phyloP scores from a whole-genome alignment of 2,888 invertebrate species.

The Tetramorium bicarinatum region DNA sequence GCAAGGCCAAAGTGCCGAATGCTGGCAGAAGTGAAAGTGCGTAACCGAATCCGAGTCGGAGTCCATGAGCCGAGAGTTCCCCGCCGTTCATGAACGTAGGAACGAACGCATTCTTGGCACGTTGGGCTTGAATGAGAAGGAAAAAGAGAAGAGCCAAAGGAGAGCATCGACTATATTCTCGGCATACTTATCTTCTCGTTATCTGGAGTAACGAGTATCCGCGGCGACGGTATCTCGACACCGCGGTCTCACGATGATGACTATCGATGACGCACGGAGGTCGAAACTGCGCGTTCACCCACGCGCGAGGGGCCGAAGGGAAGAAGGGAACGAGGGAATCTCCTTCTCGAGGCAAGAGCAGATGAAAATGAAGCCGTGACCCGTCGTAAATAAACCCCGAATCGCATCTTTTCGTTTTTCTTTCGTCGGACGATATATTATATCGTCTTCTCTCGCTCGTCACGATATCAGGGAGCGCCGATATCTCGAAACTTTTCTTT shows the following conservation, averaged over 20 bases:
- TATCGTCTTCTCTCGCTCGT: neutral
- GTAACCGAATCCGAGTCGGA: neutral
- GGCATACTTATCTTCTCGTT: constrained; percentile 64
- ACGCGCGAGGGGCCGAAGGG: neutral
- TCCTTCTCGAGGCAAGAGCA: neutral
- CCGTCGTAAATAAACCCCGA: constrained; percentile 29
- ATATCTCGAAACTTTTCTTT: constrained; percentile 5
- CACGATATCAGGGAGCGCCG: neutral
- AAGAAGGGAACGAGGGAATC: neutral
- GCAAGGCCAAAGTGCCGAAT: neutral
- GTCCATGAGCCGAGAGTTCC: neutral
- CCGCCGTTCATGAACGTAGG: constrained; percentile 37
- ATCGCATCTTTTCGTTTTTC: neutral
- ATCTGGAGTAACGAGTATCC: constrained; percentile 43
- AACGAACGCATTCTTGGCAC: constrained; percentile 31
- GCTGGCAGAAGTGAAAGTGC: constrained; percentile 37
- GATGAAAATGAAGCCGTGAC: constrained; percentile 19
- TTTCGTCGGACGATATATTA: neutral
- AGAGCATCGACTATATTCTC: constrained; percentile 61
- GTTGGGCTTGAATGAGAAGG: neutral
- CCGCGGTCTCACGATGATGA: constrained; percentile 6
- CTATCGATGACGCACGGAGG: constrained; percentile 43
- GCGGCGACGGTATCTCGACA: neutral
- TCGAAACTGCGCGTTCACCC: neutral
- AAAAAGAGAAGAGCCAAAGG: constrained; percentile 1